Conservation (phyloP, 2,797 vertebrate species). For the Tokudaia tokunoshimensis region DNA sequence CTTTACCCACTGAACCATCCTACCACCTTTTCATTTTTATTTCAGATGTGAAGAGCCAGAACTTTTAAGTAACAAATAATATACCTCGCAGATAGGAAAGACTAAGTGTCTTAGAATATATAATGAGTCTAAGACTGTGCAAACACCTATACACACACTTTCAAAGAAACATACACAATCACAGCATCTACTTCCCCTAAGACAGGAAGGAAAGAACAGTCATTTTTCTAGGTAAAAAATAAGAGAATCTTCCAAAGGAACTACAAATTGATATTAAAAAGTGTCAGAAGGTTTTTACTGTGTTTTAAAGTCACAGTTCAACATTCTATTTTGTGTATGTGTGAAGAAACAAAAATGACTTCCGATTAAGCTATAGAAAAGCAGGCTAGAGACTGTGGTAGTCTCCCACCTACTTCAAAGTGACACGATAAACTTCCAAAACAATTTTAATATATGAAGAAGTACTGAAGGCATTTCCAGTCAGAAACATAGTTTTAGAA, state of each 20-base stretch:
- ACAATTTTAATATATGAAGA: background rate
- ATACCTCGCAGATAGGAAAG: background rate
- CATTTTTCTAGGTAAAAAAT: background rate
- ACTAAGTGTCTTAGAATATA: background rate
- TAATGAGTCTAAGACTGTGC: background rate
- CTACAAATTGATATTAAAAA: background rate
- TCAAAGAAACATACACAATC: background rate
- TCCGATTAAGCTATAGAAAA: slow-evolving; percentile 34
- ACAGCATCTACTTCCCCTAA: background rate
- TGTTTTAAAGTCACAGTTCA: background rate
- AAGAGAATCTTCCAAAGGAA: background rate
- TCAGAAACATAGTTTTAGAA: background rate
- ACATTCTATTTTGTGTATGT: background rate
- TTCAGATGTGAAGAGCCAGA: background rate
- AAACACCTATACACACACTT: background rate
- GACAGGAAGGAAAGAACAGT: background rate
- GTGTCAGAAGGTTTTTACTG: background rate
- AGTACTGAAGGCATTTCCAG: too few species aligned
- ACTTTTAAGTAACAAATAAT: background rate
- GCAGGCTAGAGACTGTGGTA: background rate
- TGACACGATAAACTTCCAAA: background rate
- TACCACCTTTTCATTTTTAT: background rate
- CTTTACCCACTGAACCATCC: background rate
- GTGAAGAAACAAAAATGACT: background rate
- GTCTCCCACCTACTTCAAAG: background rate